phyloP scores from a whole-genome alignment of 2,113 vertebrate species.

The Stegostoma tigrinum region DNA sequence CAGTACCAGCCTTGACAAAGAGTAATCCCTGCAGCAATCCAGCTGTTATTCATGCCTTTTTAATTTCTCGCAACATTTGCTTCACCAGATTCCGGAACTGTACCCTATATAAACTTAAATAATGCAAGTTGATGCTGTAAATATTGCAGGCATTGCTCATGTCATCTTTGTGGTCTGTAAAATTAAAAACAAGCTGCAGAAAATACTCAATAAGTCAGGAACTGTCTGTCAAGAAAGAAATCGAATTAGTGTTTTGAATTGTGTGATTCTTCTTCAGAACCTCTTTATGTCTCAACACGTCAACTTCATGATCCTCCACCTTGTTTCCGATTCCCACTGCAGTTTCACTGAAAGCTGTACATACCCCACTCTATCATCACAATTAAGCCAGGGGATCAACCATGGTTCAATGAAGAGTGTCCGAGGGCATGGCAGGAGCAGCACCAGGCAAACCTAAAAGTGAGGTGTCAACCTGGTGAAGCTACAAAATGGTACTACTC shows the following conservation, averaged over 20 bases:
- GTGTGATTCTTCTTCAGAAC: background rate
- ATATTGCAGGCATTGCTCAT: background rate
- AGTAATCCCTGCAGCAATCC: background rate
- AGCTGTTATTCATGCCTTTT: background rate
- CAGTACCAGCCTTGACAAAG: background rate
- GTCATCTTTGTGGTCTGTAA: background rate
- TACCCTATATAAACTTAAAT: background rate
- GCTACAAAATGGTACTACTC: too few species aligned
- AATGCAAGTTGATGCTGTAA: background rate
- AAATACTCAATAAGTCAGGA: background rate
- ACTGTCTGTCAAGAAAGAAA: background rate
- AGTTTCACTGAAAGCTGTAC: background rate
- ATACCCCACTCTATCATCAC: too few species aligned
- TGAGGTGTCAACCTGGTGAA: too few species aligned
- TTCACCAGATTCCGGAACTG: background rate
- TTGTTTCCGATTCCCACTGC: background rate
- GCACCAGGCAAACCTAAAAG: too few species aligned
- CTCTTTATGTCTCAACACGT: background rate
- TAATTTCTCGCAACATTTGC: background rate
- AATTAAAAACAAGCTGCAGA: background rate
- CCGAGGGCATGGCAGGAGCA: too few species aligned
- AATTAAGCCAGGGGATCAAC: too few species aligned
- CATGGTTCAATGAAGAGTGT: too few species aligned
- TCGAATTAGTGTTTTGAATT: background rate
- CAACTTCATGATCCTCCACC: background rate